Percentiles rank a stretch among this genome's conserved stretches.
Conservation (phyloP, 35 echinoderm and acorn worm species). For the Hemicentrotus pulcherrimus region DNA sequence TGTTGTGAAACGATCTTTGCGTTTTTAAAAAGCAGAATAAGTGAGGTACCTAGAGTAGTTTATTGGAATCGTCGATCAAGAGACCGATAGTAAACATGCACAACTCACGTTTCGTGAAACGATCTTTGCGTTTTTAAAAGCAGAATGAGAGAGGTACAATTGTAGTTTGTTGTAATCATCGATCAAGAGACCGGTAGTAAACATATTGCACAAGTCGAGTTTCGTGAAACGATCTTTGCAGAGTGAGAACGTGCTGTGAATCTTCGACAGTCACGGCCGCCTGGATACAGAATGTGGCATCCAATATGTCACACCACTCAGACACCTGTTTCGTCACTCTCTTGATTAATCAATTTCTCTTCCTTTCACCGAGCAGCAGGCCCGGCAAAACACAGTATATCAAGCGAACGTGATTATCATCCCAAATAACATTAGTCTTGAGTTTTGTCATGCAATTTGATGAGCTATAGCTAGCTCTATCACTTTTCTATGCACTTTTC, state of each 20-base stretch:
- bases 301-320: not conserved
- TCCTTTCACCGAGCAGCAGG: not conserved
- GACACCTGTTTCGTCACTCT: not conserved
- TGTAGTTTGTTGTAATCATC: too few species aligned
- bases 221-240: not conserved
- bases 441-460: not conserved
- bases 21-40: too few species aligned
- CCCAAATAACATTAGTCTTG: not conserved
- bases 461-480: not conserved
- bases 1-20: too few species aligned
- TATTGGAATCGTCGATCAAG: too few species aligned
- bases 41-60: too few species aligned
- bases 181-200: too few species aligned
- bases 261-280: not conserved
- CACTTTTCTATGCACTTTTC: not conserved
- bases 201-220: not conserved
- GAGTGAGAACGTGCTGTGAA: not conserved
- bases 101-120: too few species aligned
- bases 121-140: too few species aligned
- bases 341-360: conserved; percentile 25
- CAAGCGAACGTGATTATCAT: not conserved
- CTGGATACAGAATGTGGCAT: not conserved
- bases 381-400: not conserved
- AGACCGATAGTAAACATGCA: too few species aligned
- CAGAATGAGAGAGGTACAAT: too few species aligned